These are phyloP conservation scores for Megamerina dolium DNA, from an alignment of 2,888 invertebrate species.

Conservation along the genomic window DNA sequence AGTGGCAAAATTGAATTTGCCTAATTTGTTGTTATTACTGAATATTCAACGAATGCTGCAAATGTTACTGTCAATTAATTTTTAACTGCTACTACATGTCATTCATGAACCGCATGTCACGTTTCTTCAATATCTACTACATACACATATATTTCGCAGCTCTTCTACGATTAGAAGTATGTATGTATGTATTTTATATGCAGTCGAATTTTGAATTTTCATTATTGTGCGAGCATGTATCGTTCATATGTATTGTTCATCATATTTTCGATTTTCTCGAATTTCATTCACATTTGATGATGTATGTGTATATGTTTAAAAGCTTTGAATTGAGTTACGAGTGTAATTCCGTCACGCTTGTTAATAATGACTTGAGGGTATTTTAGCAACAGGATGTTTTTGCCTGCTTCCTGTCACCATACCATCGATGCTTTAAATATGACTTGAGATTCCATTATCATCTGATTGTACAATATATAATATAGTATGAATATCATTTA, in stretches of 20 bases:
- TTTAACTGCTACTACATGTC: slow-evolving; percentile 16
- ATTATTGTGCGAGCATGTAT: not conserved
- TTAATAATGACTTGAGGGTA: slow-evolving; percentile 46
- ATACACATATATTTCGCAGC: slow-evolving; percentile 11
- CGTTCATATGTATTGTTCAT: not conserved
- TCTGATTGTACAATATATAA: too few species aligned
- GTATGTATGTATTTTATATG: not conserved
- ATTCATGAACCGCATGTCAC: slow-evolving; percentile 18
- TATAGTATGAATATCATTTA: too few species aligned
- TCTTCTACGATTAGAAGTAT: not conserved
- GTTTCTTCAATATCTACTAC: slow-evolving; percentile 11
- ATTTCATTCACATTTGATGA: slow-evolving; percentile 3
- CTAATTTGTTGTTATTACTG: slow-evolving; percentile 11
- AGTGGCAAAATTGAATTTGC: slow-evolving; percentile 12
- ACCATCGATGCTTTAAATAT: too few species aligned
- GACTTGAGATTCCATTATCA: too few species aligned
- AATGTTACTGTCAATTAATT: slow-evolving; percentile 28
- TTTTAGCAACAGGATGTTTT: slow-evolving; percentile 28
- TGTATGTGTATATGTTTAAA: slow-evolving; percentile 9
- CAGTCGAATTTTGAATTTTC: not conserved
- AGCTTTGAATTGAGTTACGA: slow-evolving; percentile 3
- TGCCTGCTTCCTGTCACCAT: slow-evolving; percentile 25
- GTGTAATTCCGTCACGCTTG: slow-evolving; percentile 40
- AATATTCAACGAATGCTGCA: not conserved
- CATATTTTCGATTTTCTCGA: slow-evolving; percentile 17